Evolutionary conservation across 2,113 vertebrate species (phyloP).

Genomic region (Montifringilla adamsi): DNA sequence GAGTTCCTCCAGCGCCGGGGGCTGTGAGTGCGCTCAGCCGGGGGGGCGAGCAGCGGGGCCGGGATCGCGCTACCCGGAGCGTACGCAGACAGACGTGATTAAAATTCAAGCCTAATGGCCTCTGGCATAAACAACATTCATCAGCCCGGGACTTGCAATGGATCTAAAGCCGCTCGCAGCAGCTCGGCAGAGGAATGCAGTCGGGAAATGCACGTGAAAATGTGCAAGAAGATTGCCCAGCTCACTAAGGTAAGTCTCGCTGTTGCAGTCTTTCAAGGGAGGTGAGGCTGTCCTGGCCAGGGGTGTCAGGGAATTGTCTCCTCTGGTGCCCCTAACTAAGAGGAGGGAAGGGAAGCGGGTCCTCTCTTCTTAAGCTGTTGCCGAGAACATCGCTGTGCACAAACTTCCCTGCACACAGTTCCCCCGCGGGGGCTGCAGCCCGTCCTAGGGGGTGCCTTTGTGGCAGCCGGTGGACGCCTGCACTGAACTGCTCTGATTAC

Average conservation of each 20-base stretch:
- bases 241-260: constrained; percentile 89
- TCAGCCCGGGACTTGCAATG: constrained; percentile 75
- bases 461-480: not conserved
- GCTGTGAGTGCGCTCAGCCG: not conserved
- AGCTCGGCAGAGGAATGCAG: constrained; percentile 77
- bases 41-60: not conserved
- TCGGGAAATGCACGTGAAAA: constrained; percentile 88
- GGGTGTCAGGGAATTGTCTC: not conserved
- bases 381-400: not conserved
- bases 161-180: constrained; percentile 77
- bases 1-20: not conserved
- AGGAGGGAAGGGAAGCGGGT: not conserved
- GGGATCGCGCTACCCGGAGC: not conserved
- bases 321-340: too few species aligned
- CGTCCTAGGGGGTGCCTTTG: not conserved
- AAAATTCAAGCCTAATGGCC: constrained; percentile 77
- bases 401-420: constrained; percentile 3
- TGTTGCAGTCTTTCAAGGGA: not conserved
- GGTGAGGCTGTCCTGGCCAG: not conserved
- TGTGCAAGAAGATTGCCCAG: constrained; percentile 99
- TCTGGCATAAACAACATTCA: constrained; percentile 81
- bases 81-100: not conserved
- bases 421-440: not conserved
- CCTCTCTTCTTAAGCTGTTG: fast-evolving
- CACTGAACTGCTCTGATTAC: not conserved